Percentiles rank a stretch among this genome's conserved stretches.
Evolutionary conservation across 2,113 vertebrate genomes (phyloP).

Genomic region (Oceanodroma tethys): DNA sequence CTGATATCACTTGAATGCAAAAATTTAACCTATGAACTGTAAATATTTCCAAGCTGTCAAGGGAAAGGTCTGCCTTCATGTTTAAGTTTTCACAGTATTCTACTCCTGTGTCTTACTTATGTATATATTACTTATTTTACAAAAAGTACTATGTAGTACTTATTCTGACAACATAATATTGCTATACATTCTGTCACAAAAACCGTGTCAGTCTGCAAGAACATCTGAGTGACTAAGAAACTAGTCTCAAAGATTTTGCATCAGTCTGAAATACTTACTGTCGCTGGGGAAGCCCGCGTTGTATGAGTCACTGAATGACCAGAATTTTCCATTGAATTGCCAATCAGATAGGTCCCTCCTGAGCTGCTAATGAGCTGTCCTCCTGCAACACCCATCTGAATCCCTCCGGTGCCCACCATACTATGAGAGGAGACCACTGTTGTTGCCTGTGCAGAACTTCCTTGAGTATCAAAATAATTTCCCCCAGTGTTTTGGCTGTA

Average conservation of each 20-base stretch:
- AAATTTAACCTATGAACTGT: background rate
- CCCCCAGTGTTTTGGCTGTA: conserved; percentile 85
- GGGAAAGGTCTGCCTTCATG: background rate
- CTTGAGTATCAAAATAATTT: conserved; percentile 84
- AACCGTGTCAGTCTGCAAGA: background rate
- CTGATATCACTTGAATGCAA: background rate
- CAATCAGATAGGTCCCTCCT: conserved; percentile 83
- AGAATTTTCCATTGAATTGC: conserved; percentile 85
- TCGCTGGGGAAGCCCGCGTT: conserved; percentile 81
- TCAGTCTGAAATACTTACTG: conserved; percentile 75
- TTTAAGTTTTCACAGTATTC: background rate
- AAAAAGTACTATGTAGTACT: background rate
- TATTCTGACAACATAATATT: background rate
- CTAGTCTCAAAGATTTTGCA: background rate
- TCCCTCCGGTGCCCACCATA: conserved; percentile 83
- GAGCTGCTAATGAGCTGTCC: conserved; percentile 85
- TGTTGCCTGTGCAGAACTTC: conserved; percentile 83
- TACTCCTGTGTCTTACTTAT: background rate
- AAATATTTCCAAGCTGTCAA: background rate
- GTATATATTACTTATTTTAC: background rate
- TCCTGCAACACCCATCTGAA: conserved; percentile 84
- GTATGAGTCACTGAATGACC: conserved; percentile 83
- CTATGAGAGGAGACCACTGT: conserved; percentile 84
- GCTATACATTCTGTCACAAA: background rate
- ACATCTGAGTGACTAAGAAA: background rate